Evolutionary conservation across 1,140 invertebrate genomes (phyloP), one percentile per base, ranked within the genome.

Genomic region (Scaptodrosophila lebanonensis): DNA sequence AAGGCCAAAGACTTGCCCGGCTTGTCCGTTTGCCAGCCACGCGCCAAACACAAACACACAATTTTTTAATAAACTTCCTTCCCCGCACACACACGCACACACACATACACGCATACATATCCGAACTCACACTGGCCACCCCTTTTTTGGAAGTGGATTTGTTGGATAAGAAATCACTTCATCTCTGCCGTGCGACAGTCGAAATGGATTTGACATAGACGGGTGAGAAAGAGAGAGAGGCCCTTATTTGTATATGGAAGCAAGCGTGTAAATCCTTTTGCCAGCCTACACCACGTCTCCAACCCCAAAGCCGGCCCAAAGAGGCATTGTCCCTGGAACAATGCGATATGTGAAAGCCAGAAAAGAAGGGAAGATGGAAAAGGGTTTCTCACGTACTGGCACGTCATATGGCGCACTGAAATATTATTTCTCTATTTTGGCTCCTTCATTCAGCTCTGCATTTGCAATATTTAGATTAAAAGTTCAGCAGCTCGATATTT

Each of bases 21-120:
- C 38, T 59, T 33, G n/a, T 52, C 47, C 66, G 47, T 53, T 52
- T 49, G 40, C 56, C 72, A 52, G 75, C 71, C 75, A 82, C 75
- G 75, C 76, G 75, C 68, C 75, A 70, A 83, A 58, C 54, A 70
- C 75, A 82, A 82, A 82, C 70, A 82, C 16, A 70, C 66, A 62
- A 76, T 82, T 82, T 82, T 82, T 82, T 82, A 82, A 82, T 82
- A 83, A 82, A 82, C 75, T 82, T 83, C 75, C 75, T 75, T 42
- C 29, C 18, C 8, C 27, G 43, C 32, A 49, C 17, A 29, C 61
- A 65, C 47, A 56, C 62, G 15, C 36, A 44, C 36, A 45, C 53
- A 30, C 20, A 13, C 17, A 49, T 25, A 40, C 39, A 58, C 45
- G 47, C 1, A 12, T 17, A 49, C n/a, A n/a, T n/a, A n/a, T n/a